Evolutionary conservation across 2,797 vertebrate species (phyloP).

Genomic region (Sebastes alutus): DNA sequence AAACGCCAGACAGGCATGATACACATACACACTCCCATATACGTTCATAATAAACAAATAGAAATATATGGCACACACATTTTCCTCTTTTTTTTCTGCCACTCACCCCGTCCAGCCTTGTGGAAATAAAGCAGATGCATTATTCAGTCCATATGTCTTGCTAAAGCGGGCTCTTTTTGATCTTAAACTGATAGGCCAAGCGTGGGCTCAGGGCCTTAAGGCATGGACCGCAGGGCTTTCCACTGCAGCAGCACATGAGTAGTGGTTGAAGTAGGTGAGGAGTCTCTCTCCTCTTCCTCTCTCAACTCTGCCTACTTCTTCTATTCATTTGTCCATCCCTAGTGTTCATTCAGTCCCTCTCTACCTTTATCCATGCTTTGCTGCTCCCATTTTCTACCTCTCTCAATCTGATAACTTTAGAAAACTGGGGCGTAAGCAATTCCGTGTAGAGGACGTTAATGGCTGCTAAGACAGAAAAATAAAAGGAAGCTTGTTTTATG

Average conservation of each 20-base stretch:
- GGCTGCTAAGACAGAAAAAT: constrained; percentile 24
- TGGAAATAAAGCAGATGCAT: constrained; percentile 79
- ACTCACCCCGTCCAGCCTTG: constrained; percentile 64
- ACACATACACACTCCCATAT: background rate
- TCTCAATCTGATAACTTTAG: constrained; percentile 69
- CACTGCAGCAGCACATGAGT: constrained; percentile 63
- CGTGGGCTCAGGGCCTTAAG: constrained; percentile 76
- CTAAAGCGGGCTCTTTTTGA: constrained; percentile 80
- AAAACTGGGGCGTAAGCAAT: constrained; percentile 75
- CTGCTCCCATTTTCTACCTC: constrained; percentile 75
- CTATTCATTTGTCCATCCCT: constrained; percentile 67
- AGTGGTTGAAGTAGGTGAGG: constrained; percentile 62
- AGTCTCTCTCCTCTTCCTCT: constrained; percentile 26
- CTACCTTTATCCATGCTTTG: constrained; percentile 71
- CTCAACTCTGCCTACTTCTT: constrained; percentile 30
- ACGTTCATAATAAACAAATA: constrained; percentile 38
- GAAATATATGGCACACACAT: constrained; percentile 30
- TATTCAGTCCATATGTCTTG: constrained; percentile 83
- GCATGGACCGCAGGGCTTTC: constrained; percentile 75
- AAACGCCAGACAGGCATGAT: background rate
- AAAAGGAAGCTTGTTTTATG: constrained; percentile 20
- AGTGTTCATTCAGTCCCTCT: constrained; percentile 54
- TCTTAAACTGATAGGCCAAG: constrained; percentile 82
- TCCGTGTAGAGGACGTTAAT: constrained; percentile 39
- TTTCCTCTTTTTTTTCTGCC: constrained; percentile 36